Conservation (phyloP, 2,797 vertebrate genomes). For the Melanotaenia trifasciata region DNA sequence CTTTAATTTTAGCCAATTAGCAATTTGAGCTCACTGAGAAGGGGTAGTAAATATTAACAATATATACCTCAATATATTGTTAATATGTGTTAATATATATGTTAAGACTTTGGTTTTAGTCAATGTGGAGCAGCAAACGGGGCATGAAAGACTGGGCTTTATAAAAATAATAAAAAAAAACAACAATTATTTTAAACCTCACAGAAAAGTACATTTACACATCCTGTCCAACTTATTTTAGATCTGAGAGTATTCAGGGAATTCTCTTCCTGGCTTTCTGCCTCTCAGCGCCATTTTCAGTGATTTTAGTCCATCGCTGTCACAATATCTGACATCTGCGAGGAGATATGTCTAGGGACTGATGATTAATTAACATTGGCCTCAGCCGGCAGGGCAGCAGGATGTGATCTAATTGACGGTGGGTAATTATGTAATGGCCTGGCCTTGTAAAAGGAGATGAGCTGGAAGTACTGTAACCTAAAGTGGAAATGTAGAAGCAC, state of each 20-base stretch:
- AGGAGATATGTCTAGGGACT: constrained; percentile 64
- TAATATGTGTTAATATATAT: no score
- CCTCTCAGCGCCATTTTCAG: constrained; percentile 36
- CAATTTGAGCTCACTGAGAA: no score
- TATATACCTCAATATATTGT: no score
- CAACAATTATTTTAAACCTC: not conserved
- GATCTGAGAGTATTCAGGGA: constrained; percentile 28
- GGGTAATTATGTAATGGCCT: constrained; percentile 76
- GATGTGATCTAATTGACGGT: constrained; percentile 75
- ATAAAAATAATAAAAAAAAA: not conserved
- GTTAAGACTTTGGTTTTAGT: no score
- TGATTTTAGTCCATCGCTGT: constrained; percentile 42
- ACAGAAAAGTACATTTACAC: not conserved
- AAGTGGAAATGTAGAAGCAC: constrained; percentile 54
- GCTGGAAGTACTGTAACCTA: constrained; percentile 64
- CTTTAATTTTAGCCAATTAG: no score
- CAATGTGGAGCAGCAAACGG: no score
- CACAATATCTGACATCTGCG: constrained; percentile 54
- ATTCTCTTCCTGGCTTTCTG: constrained; percentile 31
- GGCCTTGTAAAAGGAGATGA: constrained; percentile 74
- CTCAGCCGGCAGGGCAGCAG: constrained; percentile 62
- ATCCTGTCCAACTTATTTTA: not conserved
- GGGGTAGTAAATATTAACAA: no score
- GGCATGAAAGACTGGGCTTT: no score
- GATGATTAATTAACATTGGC: constrained; percentile 77